Percentiles rank a stretch among this genome's conserved stretches.
These are phyloP conservation scores for Lycaon pictus DNA, from an alignment of 2,113 vertebrate species.

Conservation along the genomic window DNA sequence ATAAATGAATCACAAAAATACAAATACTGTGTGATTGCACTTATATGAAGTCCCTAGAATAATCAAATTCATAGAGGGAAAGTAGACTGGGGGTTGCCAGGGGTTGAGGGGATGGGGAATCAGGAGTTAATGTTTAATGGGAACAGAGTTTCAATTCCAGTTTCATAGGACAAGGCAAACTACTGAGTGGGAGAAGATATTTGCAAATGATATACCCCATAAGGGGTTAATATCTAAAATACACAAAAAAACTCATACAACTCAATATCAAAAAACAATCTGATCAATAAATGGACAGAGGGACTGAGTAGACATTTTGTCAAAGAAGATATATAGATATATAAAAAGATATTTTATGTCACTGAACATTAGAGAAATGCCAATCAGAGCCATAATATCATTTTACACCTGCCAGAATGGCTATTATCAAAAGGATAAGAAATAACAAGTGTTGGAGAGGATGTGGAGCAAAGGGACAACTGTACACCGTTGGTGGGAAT, in stretches of 20 bases:
- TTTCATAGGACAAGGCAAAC: neutral
- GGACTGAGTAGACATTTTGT: neutral
- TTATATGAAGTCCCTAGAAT: no score
- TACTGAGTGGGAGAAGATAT: neutral
- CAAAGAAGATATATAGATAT: neutral
- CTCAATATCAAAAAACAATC: neutral
- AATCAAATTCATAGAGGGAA: neutral
- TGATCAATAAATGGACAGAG: neutral
- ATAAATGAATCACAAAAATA: neutral
- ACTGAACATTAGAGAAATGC: neutral
- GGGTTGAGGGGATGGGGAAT: no score
- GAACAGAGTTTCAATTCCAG: neutral
- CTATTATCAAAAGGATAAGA: neutral
- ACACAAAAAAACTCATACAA: neutral
- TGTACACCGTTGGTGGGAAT: neutral
- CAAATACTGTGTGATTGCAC: neutral
- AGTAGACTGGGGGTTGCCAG: neutral
- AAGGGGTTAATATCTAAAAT: neutral
- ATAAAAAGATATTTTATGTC: neutral
- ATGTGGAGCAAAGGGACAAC: neutral
- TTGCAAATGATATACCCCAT: neutral
- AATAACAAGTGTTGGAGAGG: neutral
- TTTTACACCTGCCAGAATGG: neutral
- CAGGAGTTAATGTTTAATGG: no score
- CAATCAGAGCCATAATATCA: neutral